These are phyloP conservation scores for Pterophyllum scalare DNA, from an alignment of 2,113 vertebrate genomes.

Conservation along the genomic window DNA sequence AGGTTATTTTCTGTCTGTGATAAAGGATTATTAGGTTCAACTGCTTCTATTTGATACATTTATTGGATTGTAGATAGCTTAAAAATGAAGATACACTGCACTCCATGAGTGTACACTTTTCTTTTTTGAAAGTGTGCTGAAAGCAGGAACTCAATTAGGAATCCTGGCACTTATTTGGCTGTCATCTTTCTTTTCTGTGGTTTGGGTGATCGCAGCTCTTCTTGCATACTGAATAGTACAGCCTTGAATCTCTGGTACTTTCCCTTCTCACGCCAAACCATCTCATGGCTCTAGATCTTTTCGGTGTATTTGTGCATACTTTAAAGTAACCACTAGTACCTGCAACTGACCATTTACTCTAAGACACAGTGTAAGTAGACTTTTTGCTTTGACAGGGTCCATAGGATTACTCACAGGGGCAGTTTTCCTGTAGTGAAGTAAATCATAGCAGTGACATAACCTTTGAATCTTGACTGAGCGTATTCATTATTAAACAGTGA, in stretches of 20 bases:
- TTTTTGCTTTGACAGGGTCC: background rate
- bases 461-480: background rate
- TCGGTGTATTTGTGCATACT: no score
- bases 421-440: background rate
- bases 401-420: background rate
- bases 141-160: background rate
- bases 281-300: background rate
- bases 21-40: background rate
- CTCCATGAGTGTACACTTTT: background rate
- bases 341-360: background rate
- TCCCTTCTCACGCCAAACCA: background rate
- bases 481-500: background rate
- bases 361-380: background rate
- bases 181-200: conserved; percentile 7
- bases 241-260: background rate
- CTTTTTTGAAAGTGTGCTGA: background rate
- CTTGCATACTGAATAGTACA: background rate
- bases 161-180: background rate
- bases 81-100: background rate
- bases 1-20: background rate
- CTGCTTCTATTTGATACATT: background rate
- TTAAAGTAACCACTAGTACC: background rate
- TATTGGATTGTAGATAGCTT: background rate
- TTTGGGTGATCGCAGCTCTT: background rate
- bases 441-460: background rate